These are phyloP conservation scores for Marmota monax DNA, from an alignment of 2,113 vertebrate genomes.

Conservation along the genomic window DNA sequence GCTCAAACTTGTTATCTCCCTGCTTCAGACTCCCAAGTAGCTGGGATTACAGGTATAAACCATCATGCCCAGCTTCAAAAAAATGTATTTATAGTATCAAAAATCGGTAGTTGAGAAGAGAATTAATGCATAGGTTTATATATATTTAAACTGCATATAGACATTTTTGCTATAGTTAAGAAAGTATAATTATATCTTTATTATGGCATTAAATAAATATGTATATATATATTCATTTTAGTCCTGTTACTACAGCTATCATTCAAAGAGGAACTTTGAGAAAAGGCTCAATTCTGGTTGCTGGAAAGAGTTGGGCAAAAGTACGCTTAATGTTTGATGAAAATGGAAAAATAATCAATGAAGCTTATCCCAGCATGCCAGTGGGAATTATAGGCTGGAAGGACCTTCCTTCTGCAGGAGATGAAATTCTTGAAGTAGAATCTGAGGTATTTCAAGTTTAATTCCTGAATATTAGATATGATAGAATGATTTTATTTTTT, in stretches of 20 bases:
- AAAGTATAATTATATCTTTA: constrained; percentile 24
- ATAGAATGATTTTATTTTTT: not conserved
- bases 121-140: not conserved
- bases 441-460: constrained; percentile 91
- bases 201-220: constrained; percentile 9
- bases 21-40: not conserved
- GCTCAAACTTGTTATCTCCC: not conserved
- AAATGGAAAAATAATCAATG: constrained; percentile 86
- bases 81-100: constrained; percentile 39
- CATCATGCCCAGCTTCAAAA: not conserved
- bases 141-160: constrained; percentile 35
- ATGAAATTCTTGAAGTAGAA: constrained; percentile 96
- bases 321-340: constrained; percentile 96
- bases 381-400: constrained; percentile 97
- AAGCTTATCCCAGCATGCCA: constrained; percentile 90
- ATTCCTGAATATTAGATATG: constrained; percentile 19
- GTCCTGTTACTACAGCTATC: constrained; percentile 93
- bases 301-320: constrained; percentile 95
- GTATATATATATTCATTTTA: constrained; percentile 74
- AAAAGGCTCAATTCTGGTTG: constrained; percentile 93
- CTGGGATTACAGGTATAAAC: not conserved
- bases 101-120: constrained; percentile 35
- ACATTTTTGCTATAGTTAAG: constrained; percentile 54
- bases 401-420: constrained; percentile 95
- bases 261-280: constrained; percentile 94